Evolutionary conservation across 2,113 vertebrate genomes (phyloP).

Genomic region (Menura novaehollandiae): DNA sequence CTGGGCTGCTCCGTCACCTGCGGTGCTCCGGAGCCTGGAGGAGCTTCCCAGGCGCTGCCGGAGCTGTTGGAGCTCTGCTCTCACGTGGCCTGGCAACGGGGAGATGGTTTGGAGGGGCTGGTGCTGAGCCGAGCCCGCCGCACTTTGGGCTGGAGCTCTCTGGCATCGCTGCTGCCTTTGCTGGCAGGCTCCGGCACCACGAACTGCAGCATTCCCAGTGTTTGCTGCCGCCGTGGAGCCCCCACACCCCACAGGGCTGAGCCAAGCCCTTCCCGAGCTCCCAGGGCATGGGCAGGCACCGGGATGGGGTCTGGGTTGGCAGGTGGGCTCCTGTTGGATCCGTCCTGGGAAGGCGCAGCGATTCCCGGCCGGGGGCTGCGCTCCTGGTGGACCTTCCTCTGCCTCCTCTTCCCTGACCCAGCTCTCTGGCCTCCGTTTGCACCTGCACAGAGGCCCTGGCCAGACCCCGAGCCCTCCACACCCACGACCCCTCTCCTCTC

Average conservation of each 20-base stretch:
- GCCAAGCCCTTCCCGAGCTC: background rate
- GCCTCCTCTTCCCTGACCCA: background rate
- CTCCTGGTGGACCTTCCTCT: background rate
- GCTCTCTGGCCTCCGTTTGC: background rate
- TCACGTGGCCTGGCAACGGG: background rate
- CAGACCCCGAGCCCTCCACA: background rate
- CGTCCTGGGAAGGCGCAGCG: background rate
- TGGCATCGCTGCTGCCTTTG: background rate
- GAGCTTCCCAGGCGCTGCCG: background rate
- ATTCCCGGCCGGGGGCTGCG: accelerated
- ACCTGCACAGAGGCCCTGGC: background rate
- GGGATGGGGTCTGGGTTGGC: background rate
- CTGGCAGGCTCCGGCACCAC: background rate
- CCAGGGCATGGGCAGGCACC: accelerated
- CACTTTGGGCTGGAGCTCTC: background rate
- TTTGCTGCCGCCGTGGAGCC: background rate
- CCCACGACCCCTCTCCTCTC: background rate
- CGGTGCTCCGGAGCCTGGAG: background rate
- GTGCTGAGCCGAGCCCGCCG: background rate
- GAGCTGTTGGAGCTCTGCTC: background rate
- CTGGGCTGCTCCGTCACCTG: background rate
- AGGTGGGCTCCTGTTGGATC: background rate
- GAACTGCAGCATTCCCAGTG: background rate
- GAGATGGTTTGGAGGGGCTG: background rate
- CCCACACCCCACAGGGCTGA: background rate